Base-by-base conservation (phyloP, 2,888 invertebrate species). In the Hirtodrosophila histrioides region DNA sequence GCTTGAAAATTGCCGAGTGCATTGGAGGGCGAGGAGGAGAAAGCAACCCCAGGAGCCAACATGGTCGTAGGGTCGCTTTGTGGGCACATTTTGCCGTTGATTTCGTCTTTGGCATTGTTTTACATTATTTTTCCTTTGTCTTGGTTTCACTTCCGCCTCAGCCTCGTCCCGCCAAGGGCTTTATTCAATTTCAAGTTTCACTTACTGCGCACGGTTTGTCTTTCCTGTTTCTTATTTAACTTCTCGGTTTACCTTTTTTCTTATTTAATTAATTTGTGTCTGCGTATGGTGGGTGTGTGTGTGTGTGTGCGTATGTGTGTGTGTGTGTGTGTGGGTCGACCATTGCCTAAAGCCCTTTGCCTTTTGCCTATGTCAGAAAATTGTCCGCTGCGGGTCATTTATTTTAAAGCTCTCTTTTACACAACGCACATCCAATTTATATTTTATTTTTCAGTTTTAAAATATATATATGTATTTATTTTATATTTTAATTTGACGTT, bases 151-250 rank as follows among this genome's bases (percentile, higher is more conserved):
- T 68, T 72, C 56, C 60, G 61, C 49, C 55, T 23, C 58, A 46
- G 40, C 33, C 66, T 12, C 24, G n/a, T 48, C 46, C 39, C 46
- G 55, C 57, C 67, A 35, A 44, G 58, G 67, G 63, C 88, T 77
- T 86, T 84, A 86, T 88, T 88, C 80, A 88, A 85, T 85, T 85
- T 86, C 87, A 86, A 85, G 87, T 85, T 84, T 84, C 75, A 74
- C 69, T 80, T 87, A 74, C 82, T 69, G 84, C 46, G 69, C 71
- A 56, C 75, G 72, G 75, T 77, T 86, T 86, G 85, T 85, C 87
- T 86, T 86, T 86, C 74, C 76, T 66, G 80, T 70, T 84, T 75
- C 83, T 73, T 88, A 86, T 88, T 84, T 84, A 86, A 80, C 84
- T 84, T 84, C 80, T 83, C 77, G 81, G 84, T 68, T 88, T 88